These are phyloP conservation scores for Epirrhoe alternata DNA, from an alignment of 2,888 invertebrate genomes.

Conservation along the genomic window DNA sequence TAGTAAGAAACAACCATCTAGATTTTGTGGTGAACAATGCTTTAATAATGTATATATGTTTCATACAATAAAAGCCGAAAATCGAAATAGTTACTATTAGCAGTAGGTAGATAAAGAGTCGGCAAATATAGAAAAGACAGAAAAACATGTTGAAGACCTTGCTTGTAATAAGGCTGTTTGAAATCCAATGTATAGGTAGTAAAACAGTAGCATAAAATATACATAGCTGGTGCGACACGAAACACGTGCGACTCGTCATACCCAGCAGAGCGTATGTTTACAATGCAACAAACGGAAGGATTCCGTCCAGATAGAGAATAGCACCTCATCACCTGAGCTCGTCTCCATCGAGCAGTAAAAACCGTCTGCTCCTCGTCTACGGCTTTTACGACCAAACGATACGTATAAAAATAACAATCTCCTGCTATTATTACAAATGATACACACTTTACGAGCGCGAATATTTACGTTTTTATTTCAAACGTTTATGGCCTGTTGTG, in stretches of 20 bases:
- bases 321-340: constrained; percentile 68
- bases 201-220: constrained; percentile 13
- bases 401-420: constrained; percentile 79
- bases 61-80: neutral
- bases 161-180: neutral
- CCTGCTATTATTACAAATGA: constrained; percentile 64
- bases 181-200: constrained; percentile 1
- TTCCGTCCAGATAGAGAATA: constrained; percentile 55
- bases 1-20: neutral
- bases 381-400: constrained; percentile 76
- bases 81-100: neutral
- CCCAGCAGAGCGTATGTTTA: constrained; percentile 30
- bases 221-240: constrained; percentile 6
- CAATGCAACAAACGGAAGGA: constrained; percentile 55
- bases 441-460: constrained; percentile 61
- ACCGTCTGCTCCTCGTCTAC: constrained; percentile 81
- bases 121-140: neutral
- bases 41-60: too few relatives aligned
- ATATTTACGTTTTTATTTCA: constrained; percentile 80
- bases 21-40: neutral
- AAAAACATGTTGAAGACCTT: constrained; percentile 5
- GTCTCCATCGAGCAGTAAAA: constrained; percentile 69
- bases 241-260: constrained; percentile 24
- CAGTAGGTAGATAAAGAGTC: neutral
- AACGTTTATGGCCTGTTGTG: constrained; percentile 79